A percentile compares a stretch with the other conserved stretches of the same genome.
These are phyloP conservation scores for Zonitis immaculata DNA, from an alignment of 2,888 invertebrate genomes.

Conservation along the genomic window DNA sequence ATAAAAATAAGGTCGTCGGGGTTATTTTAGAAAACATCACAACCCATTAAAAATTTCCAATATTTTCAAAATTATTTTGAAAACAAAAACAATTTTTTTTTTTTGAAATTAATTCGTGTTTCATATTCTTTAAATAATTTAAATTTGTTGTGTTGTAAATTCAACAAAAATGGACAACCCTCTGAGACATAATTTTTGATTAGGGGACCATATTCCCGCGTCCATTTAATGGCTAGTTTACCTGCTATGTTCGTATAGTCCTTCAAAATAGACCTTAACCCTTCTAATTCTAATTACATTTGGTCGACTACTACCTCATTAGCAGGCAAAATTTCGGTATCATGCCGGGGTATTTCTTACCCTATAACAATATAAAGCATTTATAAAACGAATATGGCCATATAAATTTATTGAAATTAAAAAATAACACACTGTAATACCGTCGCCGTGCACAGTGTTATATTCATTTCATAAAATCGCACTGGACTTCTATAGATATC, in stretches of 20 bases:
- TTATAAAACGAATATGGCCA: too few species aligned
- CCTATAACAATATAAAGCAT: too few species aligned
- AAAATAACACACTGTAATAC: not conserved
- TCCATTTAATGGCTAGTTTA: slow-evolving; percentile 21
- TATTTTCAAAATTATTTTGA: too few species aligned
- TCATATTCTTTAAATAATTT: too few species aligned
- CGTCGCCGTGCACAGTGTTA: not conserved
- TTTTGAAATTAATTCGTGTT: too few species aligned
- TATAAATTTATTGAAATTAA: not conserved
- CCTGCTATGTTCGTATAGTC: slow-evolving; percentile 33
- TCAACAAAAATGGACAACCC: slow-evolving; percentile 10
- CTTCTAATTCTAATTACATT: slow-evolving; percentile 36
- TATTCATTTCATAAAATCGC: too few species aligned
- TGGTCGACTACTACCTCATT: slow-evolving; percentile 28
- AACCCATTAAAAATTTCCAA: too few species aligned
- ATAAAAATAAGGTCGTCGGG: too few species aligned
- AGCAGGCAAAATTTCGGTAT: slow-evolving; percentile 23
- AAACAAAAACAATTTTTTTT: too few species aligned
- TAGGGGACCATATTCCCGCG: slow-evolving; percentile 21
- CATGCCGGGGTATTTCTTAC: slow-evolving; percentile 7
- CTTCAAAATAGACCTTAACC: slow-evolving; percentile 36
- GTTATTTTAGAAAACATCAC: too few species aligned
- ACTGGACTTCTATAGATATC: too few species aligned
- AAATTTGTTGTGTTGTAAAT: not conserved
- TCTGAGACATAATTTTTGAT: slow-evolving; percentile 9